phyloP scores from a whole-genome alignment of 2,113 vertebrate species.

The Alexandromys fortis region DNA sequence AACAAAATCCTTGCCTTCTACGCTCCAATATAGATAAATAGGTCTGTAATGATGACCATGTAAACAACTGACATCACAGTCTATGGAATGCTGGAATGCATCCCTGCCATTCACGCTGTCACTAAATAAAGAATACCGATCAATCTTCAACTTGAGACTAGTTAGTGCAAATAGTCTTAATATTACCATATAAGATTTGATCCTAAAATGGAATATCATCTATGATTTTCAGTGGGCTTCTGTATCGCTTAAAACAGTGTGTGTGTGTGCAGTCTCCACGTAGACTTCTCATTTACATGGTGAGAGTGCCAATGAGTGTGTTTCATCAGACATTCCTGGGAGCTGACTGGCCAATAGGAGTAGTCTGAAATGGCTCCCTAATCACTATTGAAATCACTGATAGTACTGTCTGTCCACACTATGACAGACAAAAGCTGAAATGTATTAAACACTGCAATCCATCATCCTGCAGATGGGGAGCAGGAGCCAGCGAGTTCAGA shows the following conservation, averaged over 20 bases:
- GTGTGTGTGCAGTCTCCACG: neutral
- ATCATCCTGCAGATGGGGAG: conserved; percentile 91
- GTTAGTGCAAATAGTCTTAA: conserved; percentile 5
- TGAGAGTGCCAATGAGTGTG: conserved; percentile 53
- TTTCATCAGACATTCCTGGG: conserved; percentile 80
- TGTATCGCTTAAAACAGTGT: conserved; percentile 41
- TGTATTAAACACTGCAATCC: conserved; percentile 92
- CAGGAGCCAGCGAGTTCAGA: conserved; percentile 90
- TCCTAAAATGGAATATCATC: neutral
- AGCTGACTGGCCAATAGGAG: conserved; percentile 84
- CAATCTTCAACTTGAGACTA: neutral
- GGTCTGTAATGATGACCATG: conserved; percentile 15
- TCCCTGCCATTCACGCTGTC: neutral
- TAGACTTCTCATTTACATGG: conserved; percentile 54
- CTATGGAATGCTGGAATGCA: neutral
- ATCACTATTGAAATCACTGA: conserved; percentile 88
- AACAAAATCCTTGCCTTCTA: conserved; percentile 21
- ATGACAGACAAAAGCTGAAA: conserved; percentile 93
- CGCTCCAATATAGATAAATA: conserved; percentile 29
- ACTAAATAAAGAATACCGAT: conserved; percentile 47
- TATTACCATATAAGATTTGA: neutral
- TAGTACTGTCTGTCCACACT: conserved; percentile 88
- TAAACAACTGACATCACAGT: conserved; percentile 15
- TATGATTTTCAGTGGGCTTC: conserved; percentile 37
- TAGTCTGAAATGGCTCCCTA: conserved; percentile 82